These are phyloP conservation scores for Morelia viridis DNA, from an alignment of 2,797 vertebrate species.

Conservation along the genomic window DNA sequence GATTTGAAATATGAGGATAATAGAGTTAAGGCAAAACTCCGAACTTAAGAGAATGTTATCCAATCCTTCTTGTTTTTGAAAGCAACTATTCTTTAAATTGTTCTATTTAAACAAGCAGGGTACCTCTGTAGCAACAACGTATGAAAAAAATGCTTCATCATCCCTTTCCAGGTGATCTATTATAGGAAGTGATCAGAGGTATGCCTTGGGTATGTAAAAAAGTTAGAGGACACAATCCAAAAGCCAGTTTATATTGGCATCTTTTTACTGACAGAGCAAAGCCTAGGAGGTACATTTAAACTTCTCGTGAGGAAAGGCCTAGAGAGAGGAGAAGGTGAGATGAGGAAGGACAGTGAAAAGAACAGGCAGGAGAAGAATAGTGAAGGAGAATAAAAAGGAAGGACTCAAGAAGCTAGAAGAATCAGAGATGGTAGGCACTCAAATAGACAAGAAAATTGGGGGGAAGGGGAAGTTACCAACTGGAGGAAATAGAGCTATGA, in stretches of 20 bases:
- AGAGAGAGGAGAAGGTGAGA: not conserved
- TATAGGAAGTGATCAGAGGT: not conserved
- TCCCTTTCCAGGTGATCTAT: not conserved
- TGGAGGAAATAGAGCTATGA: not conserved
- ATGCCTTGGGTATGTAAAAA: not conserved
- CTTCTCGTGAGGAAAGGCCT: not conserved
- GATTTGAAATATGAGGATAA: not conserved
- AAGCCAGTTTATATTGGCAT: not conserved
- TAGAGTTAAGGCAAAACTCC: not conserved
- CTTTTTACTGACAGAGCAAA: not conserved
- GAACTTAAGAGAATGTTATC: not conserved
- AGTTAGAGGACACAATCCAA: not conserved
- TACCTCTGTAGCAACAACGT: not conserved
- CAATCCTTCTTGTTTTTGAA: not conserved
- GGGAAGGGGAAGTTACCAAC: not conserved
- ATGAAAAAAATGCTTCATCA: not conserved
- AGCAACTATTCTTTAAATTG: not conserved
- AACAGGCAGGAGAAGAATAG: not conserved
- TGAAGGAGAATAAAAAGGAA: not conserved
- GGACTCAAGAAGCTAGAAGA: not conserved
- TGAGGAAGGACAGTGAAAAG: not conserved
- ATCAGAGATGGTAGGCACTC: not conserved
- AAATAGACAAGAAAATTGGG: not conserved
- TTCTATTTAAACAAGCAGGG: not conserved
- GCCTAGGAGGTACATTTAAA: not conserved